Evolutionary conservation across 1,140 invertebrate genomes (phyloP), one percentile per base, ranked within the genome.

Genomic region (Branchinecta lindahli): DNA sequence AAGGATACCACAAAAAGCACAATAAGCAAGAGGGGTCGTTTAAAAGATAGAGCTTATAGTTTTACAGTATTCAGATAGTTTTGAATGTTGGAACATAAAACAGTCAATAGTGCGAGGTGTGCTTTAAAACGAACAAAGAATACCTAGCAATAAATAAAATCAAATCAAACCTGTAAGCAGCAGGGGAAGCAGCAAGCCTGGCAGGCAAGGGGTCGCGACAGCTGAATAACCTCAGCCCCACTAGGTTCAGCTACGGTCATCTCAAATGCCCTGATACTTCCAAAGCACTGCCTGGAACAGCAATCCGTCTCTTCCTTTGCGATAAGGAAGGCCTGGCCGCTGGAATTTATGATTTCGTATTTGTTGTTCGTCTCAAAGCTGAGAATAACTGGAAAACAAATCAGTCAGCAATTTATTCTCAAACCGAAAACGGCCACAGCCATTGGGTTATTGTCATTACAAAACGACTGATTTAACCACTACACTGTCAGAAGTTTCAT

Each of bases 281-380:
- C 92, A 76, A 88, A 87, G 74, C 86, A 91, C 74, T 88, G 86
- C 74, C 91, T 81, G 5, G 85, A 86, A 72, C 87, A 89, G 73
- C 86, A 86, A 77, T 88, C 87, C 65, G 87, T 90, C 70, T 93
- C 87, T 81, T 96, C 93, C 8, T 85, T 84, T 21, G 91, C 90
- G 76, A 85, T 88, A 77, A 88, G 95, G 0, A 96, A 83, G 76
- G 88, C 89, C 77, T 93, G 88, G 0, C 91, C 78, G 85, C 86
- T 52, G 84, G 72, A 77, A 72, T 84, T 92, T 79, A 88, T 89
- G 20, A 93, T 82, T 8, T 85, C 85, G 78, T 90, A 93, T 79
- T 91, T 93, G 77, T 94, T 94, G 75, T 88, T 87, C n/a, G 89
- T 91, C 80, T 94, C 91, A 80, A 88, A 93, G n/a, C 89, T 6